Evolutionary conservation across 2,888 invertebrate species (phyloP).

Genomic region (Argyresthia albistria): DNA sequence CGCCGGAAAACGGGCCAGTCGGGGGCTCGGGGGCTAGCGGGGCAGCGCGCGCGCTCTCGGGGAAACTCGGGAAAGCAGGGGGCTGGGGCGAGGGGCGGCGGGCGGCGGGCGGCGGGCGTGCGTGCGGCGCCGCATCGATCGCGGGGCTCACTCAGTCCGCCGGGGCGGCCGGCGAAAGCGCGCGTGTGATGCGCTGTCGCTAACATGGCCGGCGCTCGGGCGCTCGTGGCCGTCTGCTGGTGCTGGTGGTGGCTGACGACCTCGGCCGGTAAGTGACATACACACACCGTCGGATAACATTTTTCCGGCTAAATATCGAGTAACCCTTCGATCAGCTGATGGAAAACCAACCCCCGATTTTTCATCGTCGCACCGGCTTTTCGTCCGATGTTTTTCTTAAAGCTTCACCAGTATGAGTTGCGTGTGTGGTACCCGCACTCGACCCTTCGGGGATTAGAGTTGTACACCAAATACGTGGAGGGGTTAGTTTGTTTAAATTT

Average conservation of each 20-base stretch:
- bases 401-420: slow-evolving; percentile 13
- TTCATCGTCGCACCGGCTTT: slow-evolving; percentile 23
- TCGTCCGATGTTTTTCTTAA: slow-evolving; percentile 9
- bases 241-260: slow-evolving; percentile 68
- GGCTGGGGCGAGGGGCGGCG: slow-evolving; percentile 30
- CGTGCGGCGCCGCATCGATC: slow-evolving; percentile 39
- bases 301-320: too few species aligned
- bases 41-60: slow-evolving; percentile 74
- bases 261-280: slow-evolving; percentile 63
- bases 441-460: slow-evolving; percentile 18
- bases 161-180: slow-evolving; percentile 71
- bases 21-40: slow-evolving; percentile 15
- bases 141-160: slow-evolving; percentile 51
- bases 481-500: slow-evolving; percentile 4
- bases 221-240: slow-evolving; percentile 69
- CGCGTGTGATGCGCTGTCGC: slow-evolving; percentile 69
- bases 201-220: slow-evolving; percentile 71
- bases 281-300: not conserved
- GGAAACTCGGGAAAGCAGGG: slow-evolving; percentile 63
- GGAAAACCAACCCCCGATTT: slow-evolving; percentile 19
- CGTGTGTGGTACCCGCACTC: slow-evolving; percentile 30
- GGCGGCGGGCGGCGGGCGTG: slow-evolving; percentile 42
- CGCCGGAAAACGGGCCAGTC: slow-evolving; percentile 41
- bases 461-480: slow-evolving; percentile 15
- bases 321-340: slow-evolving; percentile 3